Evolutionary conservation across 2,113 vertebrate species (phyloP).

Genomic region (Onychostruthus taczanowskii): DNA sequence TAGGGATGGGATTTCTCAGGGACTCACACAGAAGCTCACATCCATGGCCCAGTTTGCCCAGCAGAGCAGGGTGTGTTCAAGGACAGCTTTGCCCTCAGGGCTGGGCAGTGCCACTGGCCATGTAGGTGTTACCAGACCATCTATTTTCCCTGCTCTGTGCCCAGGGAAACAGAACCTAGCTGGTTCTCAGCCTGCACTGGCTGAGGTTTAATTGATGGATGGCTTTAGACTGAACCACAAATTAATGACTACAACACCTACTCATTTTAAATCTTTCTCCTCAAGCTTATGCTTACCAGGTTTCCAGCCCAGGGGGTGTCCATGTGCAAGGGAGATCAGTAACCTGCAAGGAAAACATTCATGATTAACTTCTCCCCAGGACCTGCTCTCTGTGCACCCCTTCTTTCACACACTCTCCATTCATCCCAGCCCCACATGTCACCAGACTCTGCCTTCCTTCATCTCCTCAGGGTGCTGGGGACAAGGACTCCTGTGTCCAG

Average conservation of each 20-base stretch:
- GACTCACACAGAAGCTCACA: not conserved
- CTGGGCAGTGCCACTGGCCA: not conserved
- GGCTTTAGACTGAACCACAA: not conserved
- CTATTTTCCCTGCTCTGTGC: not conserved
- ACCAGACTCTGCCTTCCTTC: not conserved
- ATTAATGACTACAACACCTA: not conserved
- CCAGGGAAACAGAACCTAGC: not conserved
- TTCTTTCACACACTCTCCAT: not conserved
- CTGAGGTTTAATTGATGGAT: not conserved
- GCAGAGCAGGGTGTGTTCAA: not conserved
- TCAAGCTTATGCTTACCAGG: not conserved
- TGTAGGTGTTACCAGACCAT: not conserved
- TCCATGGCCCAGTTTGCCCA: not conserved
- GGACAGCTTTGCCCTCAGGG: not conserved
- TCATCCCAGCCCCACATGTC: not conserved
- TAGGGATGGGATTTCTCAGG: not conserved
- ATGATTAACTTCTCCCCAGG: not conserved
- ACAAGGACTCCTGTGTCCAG: not conserved
- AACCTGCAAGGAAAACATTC: not conserved
- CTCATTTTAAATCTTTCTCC: not conserved
- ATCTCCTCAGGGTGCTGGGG: not conserved
- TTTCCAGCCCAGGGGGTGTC: not conserved
- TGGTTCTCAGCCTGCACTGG: not conserved
- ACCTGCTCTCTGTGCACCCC: not conserved
- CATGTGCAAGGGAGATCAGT: fast-evolving